A percentile compares a stretch with the other conserved stretches of the same genome.
Conservation (phyloP, 2,113 vertebrate species). For the Pipa parva region DNA sequence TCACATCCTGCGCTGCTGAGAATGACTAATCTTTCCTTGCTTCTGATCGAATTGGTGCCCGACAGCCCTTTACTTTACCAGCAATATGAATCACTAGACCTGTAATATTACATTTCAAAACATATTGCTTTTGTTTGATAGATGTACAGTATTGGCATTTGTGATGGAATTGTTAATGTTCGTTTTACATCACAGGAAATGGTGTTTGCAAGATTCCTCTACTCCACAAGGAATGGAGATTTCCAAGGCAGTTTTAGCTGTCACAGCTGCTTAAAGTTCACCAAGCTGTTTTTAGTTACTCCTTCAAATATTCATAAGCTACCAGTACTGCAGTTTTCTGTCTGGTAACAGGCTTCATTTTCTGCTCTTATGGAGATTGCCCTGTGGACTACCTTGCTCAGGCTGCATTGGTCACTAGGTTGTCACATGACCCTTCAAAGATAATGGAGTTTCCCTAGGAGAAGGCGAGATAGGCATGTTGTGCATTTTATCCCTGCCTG, state of each 20-base stretch:
- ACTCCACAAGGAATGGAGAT: constrained; percentile 55
- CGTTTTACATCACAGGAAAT: no score
- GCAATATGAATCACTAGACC: no score
- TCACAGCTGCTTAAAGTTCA: constrained; percentile 80
- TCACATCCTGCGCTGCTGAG: no score
- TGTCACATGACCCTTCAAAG: constrained; percentile 59
- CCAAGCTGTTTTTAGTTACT: constrained; percentile 79
- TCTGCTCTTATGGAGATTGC: constrained; percentile 58
- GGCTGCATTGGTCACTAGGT: constrained; percentile 45
- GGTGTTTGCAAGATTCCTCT: not conserved
- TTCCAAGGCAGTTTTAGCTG: constrained; percentile 77
- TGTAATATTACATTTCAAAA: no score
- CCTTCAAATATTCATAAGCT: constrained; percentile 91
- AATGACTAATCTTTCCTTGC: no score
- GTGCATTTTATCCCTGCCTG: constrained; percentile 72
- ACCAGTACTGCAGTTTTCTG: constrained; percentile 64
- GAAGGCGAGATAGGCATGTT: constrained; percentile 53
- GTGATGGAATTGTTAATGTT: no score
- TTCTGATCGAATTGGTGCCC: no score
- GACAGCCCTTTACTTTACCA: no score
- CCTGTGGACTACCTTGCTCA: constrained; percentile 55
- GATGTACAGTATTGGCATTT: no score
- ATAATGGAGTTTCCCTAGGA: constrained; percentile 67
- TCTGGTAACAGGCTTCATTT: constrained; percentile 76
- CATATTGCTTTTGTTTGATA: no score